phyloP scores from a whole-genome alignment of 2,888 invertebrate genomes.

The Cheilosia urbana region DNA sequence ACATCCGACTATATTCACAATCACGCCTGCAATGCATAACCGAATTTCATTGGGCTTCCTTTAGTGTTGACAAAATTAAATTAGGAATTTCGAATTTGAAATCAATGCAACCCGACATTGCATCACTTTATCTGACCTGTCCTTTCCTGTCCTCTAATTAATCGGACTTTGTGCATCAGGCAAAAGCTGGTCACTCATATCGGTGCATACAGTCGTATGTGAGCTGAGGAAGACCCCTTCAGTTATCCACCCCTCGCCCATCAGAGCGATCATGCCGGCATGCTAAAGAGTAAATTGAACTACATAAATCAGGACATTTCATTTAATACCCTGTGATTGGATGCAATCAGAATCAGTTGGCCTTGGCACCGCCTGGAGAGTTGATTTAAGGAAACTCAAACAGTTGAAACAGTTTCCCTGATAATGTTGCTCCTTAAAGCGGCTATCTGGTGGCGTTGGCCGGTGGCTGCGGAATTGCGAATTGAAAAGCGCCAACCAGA shows the following conservation, averaged over 20 bases:
- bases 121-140: constrained; percentile 8
- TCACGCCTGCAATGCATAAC: background rate
- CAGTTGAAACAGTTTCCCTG: constrained; percentile 14
- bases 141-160: constrained; percentile 20
- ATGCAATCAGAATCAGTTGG: constrained; percentile 35
- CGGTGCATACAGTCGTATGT: background rate
- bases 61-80: constrained; percentile 43
- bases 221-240: background rate
- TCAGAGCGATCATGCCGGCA: background rate
- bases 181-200: background rate
- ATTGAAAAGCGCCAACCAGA: constrained; percentile 7
- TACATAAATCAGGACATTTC: constrained; percentile 35
- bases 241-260: background rate
- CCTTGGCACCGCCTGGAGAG: constrained; percentile 13
- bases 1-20: background rate
- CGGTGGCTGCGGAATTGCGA: constrained; percentile 1
- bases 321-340: constrained; percentile 35
- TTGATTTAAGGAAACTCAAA: constrained; percentile 15
- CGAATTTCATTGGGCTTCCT: constrained; percentile 13
- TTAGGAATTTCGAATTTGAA: constrained; percentile 7
- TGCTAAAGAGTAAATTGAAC: constrained; percentile 10
- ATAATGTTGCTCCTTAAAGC: constrained; percentile 22
- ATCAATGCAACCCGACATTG: constrained; percentile 13
- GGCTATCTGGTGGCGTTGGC: background rate
- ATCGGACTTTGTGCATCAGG: constrained; percentile 16